Evolutionary conservation across 1,140 invertebrate genomes (phyloP), one percentile per base, ranked within the genome.

Genomic region (Panagrolaimus sp.): DNA sequence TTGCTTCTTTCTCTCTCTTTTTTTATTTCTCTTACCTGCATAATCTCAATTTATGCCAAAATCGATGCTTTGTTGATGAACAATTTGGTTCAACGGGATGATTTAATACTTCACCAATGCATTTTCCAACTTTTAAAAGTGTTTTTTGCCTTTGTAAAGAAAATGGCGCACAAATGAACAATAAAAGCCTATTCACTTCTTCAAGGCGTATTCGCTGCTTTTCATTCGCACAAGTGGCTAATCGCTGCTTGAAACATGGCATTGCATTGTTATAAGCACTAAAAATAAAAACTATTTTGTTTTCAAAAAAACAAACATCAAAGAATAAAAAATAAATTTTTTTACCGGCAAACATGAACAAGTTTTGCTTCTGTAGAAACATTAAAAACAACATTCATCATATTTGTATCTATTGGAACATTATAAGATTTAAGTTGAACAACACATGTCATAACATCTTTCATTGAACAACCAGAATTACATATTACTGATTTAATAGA

Each of bases 321-420:
- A 27, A 27, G n/a, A 38, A 38, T 38, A 38, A 66, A 27, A 27
- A 47, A 45, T 20, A 66, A 16, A 16, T 5, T 9, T 63, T n/a
- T 16, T 47, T 45, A 66, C 65, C 65, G 44, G 11, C 65, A 66
- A 25, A 66, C 47, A 23, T 66, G 65, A 25, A 66, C 31, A 16
- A 67, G 48, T 23, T 57, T 67, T 23, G 66, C 66, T 67, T 67
- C 66, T 3, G 66, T 57, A 5, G 66, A 25, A 27, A 44, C 66
- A 44, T 57, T 67, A 31, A 67, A 67, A 14, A 67, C 66, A 9
- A 67, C 66, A 42, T 62, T 67, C 46, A 67, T 67, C 20, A 67
- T 44, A 57, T 67, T 57, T 38, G 66, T 20, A 31, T 67, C 48
- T 9, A 67, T 57, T 8, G 57, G 31, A 38, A 67, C 43, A 67